Evolutionary conservation across 2,888 invertebrate species (phyloP), one percentile per base, ranked within the genome.

Genomic region (Drosophila lacicola): DNA sequence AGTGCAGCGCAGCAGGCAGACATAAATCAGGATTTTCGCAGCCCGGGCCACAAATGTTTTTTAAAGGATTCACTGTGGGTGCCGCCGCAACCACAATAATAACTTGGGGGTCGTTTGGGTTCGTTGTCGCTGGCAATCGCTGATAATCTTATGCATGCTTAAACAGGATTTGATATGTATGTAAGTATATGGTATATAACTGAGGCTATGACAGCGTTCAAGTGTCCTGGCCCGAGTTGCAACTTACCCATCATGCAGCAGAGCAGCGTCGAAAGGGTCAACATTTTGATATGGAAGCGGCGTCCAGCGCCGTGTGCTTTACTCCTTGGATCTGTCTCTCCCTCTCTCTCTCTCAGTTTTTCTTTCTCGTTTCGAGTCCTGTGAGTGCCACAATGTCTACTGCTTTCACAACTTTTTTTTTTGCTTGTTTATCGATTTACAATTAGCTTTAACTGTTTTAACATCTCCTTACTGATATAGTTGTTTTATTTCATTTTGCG

Each of bases 171-270:
- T 25, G 36, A 36, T 29, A 33, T 41, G 37, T 53, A 29, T 37
- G 14, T 58, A 10, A 53, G 9, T 11, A 14, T 50, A n/a, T 46
- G 29, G 37, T 39, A 50, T 21, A 11, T 44, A 11, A 39, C 8
- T 60, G 46, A 13, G 44, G 45, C 25, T 45, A 33, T 49, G 49
- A 34, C 73, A 42, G 41, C 6, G 64, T 53, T 47, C 70, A 74
- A 64, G 55, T 74, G 69, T 29, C 54, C 36, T 61, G 41, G 17
- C 29, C 33, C 9, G 55, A n/a, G 39, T 42, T 62, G 14, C 36
- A 78, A 92, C 92, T 92, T 86, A 92, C 92, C 91, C 90, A 91
- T 91, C 90, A 92, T 90, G 80, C 92, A 92, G 88, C 92, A 91
- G 65, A 92, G 87, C 74, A 92, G 76, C 85, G 90, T 90, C 74